These are phyloP conservation scores for Arrhamphus sclerolepis DNA, from an alignment of 2,797 vertebrate genomes.

Conservation along the genomic window DNA sequence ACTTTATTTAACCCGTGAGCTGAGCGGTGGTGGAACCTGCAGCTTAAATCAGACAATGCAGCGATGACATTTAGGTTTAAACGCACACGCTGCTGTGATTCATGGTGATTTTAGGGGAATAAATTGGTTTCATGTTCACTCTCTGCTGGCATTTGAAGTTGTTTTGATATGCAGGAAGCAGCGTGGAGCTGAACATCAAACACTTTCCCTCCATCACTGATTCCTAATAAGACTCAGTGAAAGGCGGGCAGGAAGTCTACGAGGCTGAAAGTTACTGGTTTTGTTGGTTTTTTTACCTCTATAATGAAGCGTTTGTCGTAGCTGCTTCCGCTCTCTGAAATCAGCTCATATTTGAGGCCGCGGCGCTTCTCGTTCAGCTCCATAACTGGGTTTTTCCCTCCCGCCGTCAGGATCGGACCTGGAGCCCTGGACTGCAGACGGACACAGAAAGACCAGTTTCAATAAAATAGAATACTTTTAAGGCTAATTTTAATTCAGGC, in stretches of 20 bases:
- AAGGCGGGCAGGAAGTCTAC: neutral
- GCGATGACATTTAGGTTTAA: neutral
- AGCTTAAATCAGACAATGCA: neutral
- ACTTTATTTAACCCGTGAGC: too few relatives aligned
- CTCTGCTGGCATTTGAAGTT: slow-evolving; percentile 2
- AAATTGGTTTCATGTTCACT: neutral
- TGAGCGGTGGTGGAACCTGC: too few relatives aligned
- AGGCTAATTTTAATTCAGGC: too few relatives aligned
- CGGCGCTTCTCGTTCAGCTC: slow-evolving; percentile 94
- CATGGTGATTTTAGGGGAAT: slow-evolving; percentile 1
- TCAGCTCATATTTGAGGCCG: slow-evolving; percentile 92
- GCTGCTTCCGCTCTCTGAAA: slow-evolving; percentile 91
- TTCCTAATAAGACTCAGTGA: neutral
- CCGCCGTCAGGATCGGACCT: slow-evolving; percentile 92
- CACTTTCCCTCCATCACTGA: fast-evolving
- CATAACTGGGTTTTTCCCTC: slow-evolving; percentile 95
- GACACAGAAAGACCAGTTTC: neutral
- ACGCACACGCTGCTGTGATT: neutral
- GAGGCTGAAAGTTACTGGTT: neutral
- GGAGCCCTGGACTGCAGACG: slow-evolving; percentile 87
- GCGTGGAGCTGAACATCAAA: neutral
- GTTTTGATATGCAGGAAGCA: slow-evolving; percentile 36
- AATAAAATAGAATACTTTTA: too few relatives aligned
- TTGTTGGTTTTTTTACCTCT: slow-evolving; percentile 76
- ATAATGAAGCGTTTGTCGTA: slow-evolving; percentile 94